phyloP scores from a whole-genome alignment of 92 coral and sea anemone genomes.

The Isaurus tuberculatus region DNA sequence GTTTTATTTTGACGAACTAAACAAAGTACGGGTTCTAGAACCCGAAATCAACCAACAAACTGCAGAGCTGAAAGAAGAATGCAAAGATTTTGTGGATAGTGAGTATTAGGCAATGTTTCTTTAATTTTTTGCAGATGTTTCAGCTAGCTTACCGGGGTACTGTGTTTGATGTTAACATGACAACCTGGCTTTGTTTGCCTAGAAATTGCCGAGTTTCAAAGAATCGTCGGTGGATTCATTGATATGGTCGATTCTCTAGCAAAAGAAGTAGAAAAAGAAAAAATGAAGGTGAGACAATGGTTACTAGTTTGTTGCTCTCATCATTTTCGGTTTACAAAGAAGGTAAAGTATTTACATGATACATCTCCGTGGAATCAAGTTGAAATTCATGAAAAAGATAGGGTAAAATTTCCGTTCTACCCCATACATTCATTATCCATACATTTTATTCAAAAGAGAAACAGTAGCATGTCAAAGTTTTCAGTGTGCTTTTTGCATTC shows the following conservation, averaged over 20 bases:
- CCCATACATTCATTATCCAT: too few species aligned
- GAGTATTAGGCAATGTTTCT: conserved; percentile 30
- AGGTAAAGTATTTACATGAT: neutral
- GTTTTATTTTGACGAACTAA: conserved; percentile 94
- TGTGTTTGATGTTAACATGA: neutral
- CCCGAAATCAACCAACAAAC: conserved; percentile 97
- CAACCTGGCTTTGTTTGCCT: conserved; percentile 19
- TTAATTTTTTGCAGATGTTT: neutral
- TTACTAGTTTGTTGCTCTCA: neutral
- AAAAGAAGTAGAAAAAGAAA: conserved; percentile 97
- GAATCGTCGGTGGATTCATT: conserved; percentile 96
- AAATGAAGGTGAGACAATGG: conserved; percentile 84
- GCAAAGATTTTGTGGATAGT: conserved; percentile 99
- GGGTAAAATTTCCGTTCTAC: too few species aligned
- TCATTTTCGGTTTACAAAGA: neutral
- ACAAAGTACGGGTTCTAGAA: conserved; percentile 97
- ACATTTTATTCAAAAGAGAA: too few species aligned
- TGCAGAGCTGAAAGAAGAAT: conserved; percentile 93
- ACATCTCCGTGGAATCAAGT: conserved; percentile 45
- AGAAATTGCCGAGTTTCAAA: conserved; percentile 98
- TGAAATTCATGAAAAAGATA: neutral
- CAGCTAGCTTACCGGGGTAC: neutral
- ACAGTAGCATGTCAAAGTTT: too few species aligned
- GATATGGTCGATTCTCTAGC: conserved; percentile 97
- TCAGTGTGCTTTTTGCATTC: too few species aligned